Conservation (phyloP, 2,888 invertebrate species). For the Limenitis camilla region DNA sequence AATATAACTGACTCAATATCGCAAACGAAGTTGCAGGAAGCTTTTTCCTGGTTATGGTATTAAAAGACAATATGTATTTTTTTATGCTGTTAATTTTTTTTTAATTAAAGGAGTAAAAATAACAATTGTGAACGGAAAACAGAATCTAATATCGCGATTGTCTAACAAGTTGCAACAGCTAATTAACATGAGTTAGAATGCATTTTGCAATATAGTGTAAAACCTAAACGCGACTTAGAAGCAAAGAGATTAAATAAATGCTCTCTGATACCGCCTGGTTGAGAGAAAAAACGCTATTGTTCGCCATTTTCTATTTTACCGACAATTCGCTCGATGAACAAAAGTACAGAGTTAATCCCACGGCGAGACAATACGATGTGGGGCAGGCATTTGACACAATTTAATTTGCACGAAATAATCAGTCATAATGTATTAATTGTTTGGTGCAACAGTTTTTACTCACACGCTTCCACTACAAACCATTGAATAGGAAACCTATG, state of each 20-base stretch:
- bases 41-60: too few species aligned
- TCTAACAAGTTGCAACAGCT: conserved; percentile 4
- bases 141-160: conserved; percentile 4
- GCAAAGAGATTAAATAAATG: conserved; percentile 2
- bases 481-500: conserved; percentile 27
- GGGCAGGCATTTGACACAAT: conserved; percentile 71
- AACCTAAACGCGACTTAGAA: neutral
- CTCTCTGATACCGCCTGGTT: conserved; percentile 35
- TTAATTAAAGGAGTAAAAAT: neutral
- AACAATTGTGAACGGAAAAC: neutral
- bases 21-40: too few species aligned
- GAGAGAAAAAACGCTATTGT: conserved; percentile 53
- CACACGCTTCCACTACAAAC: conserved; percentile 50
- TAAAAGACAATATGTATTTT: too few species aligned
- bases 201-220: conserved; percentile 6
- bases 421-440: conserved; percentile 38
- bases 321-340: conserved; percentile 46
- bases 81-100: too few species aligned
- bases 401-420: conserved; percentile 60
- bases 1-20: too few species aligned
- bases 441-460: conserved; percentile 43
- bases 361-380: conserved; percentile 67
- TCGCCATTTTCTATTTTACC: conserved; percentile 65
- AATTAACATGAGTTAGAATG: conserved; percentile 7
- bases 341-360: conserved; percentile 55